Percentiles rank a stretch among this genome's conserved stretches.
Conservation (phyloP, 2,113 vertebrate species). For the Eudyptes chrysolophus region DNA sequence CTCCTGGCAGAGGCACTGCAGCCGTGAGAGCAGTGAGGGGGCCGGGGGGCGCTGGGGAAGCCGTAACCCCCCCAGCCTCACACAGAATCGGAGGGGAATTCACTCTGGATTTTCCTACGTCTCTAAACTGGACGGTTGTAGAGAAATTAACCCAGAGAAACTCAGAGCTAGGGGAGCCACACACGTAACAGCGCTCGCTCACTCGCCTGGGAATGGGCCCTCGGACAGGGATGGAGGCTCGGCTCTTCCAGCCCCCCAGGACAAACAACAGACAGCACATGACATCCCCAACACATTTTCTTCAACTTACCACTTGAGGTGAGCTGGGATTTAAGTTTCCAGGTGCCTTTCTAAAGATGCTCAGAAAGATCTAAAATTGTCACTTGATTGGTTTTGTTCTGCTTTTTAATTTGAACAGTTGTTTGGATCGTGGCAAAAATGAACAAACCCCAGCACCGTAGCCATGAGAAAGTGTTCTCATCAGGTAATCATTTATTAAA, state of each 20-base stretch:
- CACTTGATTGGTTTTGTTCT: neutral
- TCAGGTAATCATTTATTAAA: conserved; percentile 31
- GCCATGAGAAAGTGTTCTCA: neutral
- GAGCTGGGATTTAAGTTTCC: neutral
- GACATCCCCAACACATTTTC: neutral
- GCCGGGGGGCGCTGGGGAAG: neutral
- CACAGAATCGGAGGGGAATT: neutral
- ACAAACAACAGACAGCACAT: neutral
- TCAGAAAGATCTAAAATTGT: neutral
- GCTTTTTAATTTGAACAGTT: neutral
- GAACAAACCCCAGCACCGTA: neutral
- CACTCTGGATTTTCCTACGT: neutral
- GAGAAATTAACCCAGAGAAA: neutral
- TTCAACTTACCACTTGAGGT: neutral
- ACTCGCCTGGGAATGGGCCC: neutral
- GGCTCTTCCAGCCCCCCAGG: neutral
- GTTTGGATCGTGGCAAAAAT: neutral
- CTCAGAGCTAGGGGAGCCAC: neutral
- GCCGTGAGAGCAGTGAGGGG: neutral
- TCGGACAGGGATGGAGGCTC: neutral
- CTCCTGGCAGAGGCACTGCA: neutral
- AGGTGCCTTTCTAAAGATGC: neutral
- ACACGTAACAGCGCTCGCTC: fast-evolving
- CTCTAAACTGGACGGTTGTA: neutral
- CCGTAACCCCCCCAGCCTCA: neutral